A percentile compares a stretch with the other conserved stretches of the same genome.
Evolutionary conservation across 2,797 vertebrate species (phyloP).

Genomic region (Chromobotia macracanthus): DNA sequence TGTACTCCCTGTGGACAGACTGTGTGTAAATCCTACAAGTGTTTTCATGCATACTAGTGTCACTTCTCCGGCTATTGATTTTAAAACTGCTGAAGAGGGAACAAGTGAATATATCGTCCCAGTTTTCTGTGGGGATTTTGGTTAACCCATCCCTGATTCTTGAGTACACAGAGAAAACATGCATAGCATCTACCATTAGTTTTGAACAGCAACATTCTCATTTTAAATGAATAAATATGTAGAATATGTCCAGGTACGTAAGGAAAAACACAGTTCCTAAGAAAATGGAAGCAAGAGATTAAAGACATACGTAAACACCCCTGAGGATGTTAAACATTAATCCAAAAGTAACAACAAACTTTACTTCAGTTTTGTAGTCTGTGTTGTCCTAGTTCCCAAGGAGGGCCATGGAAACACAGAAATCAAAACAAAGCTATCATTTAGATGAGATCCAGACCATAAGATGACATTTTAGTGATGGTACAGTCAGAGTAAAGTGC

Average conservation of each 20-base stretch:
- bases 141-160: not conserved
- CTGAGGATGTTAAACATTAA: too few relatives aligned
- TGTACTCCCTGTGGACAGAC: slow-evolving; percentile 17
- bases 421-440: slow-evolving; percentile 26
- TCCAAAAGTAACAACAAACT: too few relatives aligned
- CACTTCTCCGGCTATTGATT: slow-evolving; percentile 14
- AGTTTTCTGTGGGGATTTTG: not conserved
- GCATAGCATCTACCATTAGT: too few relatives aligned
- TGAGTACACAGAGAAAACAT: not conserved
- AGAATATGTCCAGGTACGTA: too few relatives aligned
- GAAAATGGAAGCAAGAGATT: too few relatives aligned
- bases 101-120: not conserved
- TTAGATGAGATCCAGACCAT: not conserved
- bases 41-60: slow-evolving; percentile 22
- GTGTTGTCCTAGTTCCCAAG: too few relatives aligned
- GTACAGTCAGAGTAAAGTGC: not conserved
- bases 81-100: slow-evolving; percentile 1
- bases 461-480: not conserved
- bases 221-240: too few relatives aligned
- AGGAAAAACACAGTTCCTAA: too few relatives aligned
- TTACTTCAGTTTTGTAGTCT: too few relatives aligned
- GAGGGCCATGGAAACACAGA: slow-evolving; percentile 4
- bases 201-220: too few relatives aligned
- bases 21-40: slow-evolving; percentile 38
- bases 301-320: too few relatives aligned